A percentile compares a stretch with the other conserved stretches of the same genome.
Evolutionary conservation across 1,140 invertebrate genomes (phyloP).

Genomic region (Brachystomella parvula): DNA sequence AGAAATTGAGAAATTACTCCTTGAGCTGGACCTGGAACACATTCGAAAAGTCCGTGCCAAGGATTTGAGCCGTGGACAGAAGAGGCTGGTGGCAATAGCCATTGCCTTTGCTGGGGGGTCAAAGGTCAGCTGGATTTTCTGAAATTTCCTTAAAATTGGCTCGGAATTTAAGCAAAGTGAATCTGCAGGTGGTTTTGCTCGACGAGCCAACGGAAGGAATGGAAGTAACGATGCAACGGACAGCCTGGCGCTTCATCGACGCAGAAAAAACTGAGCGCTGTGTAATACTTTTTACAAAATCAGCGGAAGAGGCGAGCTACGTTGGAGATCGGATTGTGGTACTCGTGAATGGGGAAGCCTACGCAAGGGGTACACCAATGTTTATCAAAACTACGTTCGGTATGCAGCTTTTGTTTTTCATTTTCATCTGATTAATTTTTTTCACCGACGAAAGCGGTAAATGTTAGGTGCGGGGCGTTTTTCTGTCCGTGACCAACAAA

Average conservation of each 20-base stretch:
- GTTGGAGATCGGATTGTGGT: background rate
- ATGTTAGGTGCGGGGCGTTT: too few species aligned
- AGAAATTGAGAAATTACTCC: background rate
- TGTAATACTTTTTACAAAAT: background rate
- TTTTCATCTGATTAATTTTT: too few species aligned
- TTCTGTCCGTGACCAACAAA: too few species aligned
- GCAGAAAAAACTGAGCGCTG: background rate
- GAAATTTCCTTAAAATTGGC: background rate
- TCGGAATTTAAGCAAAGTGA: background rate
- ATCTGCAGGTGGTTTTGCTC: background rate
- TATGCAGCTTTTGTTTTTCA: too few species aligned
- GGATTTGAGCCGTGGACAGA: background rate
- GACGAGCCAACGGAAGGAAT: constrained; percentile 5
- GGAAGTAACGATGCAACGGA: background rate
- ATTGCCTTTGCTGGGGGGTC: background rate
- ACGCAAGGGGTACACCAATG: background rate
- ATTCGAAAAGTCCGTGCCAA: background rate
- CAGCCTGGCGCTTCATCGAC: constrained; percentile 1
- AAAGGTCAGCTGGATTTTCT: background rate
- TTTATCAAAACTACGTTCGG: constrained; percentile 7
- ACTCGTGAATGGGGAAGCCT: background rate
- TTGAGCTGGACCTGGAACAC: background rate
- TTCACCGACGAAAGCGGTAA: too few species aligned
- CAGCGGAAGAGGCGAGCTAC: background rate
- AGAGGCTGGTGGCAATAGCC: background rate